Percentiles rank a stretch among this genome's conserved stretches.
These are phyloP conservation scores for Ptychoptera albimana DNA, from an alignment of 2,888 invertebrate species.

Conservation along the genomic window DNA sequence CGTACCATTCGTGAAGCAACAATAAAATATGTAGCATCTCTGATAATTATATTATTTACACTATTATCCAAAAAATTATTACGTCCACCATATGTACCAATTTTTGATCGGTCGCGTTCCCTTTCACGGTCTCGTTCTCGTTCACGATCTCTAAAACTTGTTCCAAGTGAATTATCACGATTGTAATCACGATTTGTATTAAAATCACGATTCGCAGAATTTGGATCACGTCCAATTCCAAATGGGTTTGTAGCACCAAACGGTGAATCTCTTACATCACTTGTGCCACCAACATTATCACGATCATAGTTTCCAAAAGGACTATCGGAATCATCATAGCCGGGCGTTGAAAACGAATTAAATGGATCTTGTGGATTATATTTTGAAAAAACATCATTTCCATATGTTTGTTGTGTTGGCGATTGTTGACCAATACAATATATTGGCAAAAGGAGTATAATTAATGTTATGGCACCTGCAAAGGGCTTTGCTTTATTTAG, in stretches of 20 bases:
- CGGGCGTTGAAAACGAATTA: neutral
- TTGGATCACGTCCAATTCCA: neutral
- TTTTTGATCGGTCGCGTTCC: neutral
- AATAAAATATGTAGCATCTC: slow-evolving; percentile 63
- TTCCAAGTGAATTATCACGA: neutral
- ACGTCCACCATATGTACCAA: slow-evolving; percentile 1
- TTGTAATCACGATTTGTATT: slow-evolving; percentile 1
- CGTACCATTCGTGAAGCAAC: slow-evolving; percentile 82
- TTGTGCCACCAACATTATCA: no score
- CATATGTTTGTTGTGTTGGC: slow-evolving; percentile 3
- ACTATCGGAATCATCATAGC: no score
- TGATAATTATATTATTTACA: slow-evolving; percentile 6
- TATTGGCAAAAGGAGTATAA: no score
- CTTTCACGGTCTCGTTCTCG: slow-evolving; percentile 1
- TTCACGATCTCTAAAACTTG: neutral
- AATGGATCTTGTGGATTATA: slow-evolving; percentile 6
- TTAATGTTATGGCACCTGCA: no score
- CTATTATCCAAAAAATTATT: slow-evolving; percentile 4
- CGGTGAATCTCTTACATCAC: no score
- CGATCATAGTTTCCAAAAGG: no score
- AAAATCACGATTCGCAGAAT: neutral
- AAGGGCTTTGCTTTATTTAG: no score
- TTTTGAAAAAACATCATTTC: slow-evolving; percentile 2
- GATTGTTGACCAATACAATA: neutral
- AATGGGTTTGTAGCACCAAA: no score